phyloP scores from a whole-genome alignment of 2,797 vertebrate genomes.

The Sebastes steindachneri region DNA sequence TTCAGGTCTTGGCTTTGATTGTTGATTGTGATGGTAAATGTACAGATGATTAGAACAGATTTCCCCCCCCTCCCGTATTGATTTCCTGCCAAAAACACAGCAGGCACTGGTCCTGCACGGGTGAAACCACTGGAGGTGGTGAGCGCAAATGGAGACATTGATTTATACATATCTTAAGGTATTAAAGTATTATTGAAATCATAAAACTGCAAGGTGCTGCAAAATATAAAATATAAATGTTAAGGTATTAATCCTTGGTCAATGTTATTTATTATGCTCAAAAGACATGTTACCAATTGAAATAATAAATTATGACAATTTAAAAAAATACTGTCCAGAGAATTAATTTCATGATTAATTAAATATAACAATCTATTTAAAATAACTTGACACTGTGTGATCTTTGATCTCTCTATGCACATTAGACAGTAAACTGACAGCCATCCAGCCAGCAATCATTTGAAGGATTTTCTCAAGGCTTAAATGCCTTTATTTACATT shows the following conservation, averaged over 20 bases:
- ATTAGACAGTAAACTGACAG: constrained; percentile 77
- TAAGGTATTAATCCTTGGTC: neutral
- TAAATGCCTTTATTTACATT: constrained; percentile 86
- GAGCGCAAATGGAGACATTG: constrained; percentile 33
- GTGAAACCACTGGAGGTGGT: constrained; percentile 49
- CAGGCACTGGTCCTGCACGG: constrained; percentile 93
- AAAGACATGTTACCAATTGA: neutral
- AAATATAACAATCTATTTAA: constrained; percentile 34
- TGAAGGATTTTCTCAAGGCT: constrained; percentile 82
- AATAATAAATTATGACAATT: neutral
- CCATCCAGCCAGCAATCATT: constrained; percentile 83
- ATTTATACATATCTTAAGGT: constrained; percentile 39
- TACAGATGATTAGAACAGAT: constrained; percentile 99
- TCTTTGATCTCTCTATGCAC: constrained; percentile 28
- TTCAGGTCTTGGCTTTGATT: constrained; percentile 99
- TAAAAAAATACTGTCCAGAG: neutral
- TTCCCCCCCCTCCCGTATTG: constrained; percentile 92
- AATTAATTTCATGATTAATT: neutral
- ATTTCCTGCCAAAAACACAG: constrained; percentile 99
- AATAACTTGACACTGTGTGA: neutral
- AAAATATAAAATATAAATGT: neutral
- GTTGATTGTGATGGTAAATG: constrained; percentile 99
- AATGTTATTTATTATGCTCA: neutral
- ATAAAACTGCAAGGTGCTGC: neutral
- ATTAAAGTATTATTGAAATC: constrained; percentile 15